Percentiles rank a stretch among this genome's conserved stretches.
These are phyloP conservation scores for Toxotes chatareus DNA, from an alignment of 2,113 vertebrate species.

Conservation along the genomic window DNA sequence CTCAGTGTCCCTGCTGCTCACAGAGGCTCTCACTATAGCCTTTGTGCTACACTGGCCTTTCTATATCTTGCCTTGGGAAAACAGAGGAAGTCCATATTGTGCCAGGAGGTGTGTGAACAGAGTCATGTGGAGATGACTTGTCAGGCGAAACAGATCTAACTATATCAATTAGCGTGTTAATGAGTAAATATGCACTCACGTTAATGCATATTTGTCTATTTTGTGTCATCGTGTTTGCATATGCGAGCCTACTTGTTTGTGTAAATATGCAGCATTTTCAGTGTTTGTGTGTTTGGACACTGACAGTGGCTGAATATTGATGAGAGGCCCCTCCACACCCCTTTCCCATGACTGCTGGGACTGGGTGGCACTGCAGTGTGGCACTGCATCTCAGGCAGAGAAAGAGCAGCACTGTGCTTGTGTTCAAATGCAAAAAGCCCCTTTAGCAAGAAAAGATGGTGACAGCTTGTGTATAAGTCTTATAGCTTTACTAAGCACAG, in stretches of 20 bases:
- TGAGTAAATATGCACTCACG: constrained; percentile 11
- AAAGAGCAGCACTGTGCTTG: constrained; percentile 65
- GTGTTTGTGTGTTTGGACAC: constrained; percentile 53
- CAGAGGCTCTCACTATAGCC: constrained; percentile 45
- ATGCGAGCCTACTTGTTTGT: constrained; percentile 25
- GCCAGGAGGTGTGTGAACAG: constrained; percentile 40
- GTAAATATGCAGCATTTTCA: constrained; percentile 38
- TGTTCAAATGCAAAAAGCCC: constrained; percentile 44
- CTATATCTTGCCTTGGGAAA: constrained; percentile 40
- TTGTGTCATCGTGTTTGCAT: constrained; percentile 23
- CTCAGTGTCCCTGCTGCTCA: constrained; percentile 48
- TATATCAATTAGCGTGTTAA: constrained; percentile 11
- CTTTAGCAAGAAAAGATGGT: constrained; percentile 23
- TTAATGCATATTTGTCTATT: constrained; percentile 18
- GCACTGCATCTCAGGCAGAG: constrained; percentile 55
- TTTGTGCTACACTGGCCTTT: constrained; percentile 53
- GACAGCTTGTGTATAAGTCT: background rate
- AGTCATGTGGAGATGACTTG: constrained; percentile 35
- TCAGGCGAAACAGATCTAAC: constrained; percentile 31
- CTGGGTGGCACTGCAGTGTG: constrained; percentile 72
- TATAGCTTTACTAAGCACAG: constrained; percentile 8
- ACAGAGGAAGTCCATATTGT: constrained; percentile 51
- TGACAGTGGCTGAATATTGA: constrained; percentile 76
- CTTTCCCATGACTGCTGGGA: constrained; percentile 67
- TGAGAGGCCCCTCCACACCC: constrained; percentile 73